Evolutionary conservation across 2,888 invertebrate genomes (phyloP).

Genomic region (Patella caerulea): DNA sequence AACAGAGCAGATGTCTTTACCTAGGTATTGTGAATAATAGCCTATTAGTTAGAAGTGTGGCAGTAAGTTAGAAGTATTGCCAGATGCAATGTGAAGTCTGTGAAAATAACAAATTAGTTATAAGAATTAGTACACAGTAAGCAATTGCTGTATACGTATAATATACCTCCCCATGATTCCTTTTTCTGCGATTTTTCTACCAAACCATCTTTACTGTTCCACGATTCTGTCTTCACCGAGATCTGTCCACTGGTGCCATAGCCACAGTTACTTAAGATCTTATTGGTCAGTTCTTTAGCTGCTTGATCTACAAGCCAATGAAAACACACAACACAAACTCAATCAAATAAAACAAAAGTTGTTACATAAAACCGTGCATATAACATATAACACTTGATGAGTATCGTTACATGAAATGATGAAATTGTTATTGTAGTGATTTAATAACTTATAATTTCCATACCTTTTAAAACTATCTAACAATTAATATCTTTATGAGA

Average conservation of each 20-base stretch:
- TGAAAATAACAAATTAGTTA: no score
- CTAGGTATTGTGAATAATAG: no score
- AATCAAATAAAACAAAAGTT: slow-evolving; percentile 13
- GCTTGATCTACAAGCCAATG: slow-evolving; percentile 47
- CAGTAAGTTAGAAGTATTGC: no score
- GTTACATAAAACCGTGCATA: neutral
- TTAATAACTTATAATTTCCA: no score
- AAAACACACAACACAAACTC: slow-evolving; percentile 4
- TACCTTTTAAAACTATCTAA: no score
- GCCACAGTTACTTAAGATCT: slow-evolving; percentile 49
- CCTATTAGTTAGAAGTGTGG: no score
- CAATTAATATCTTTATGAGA: no score
- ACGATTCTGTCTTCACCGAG: slow-evolving; percentile 62
- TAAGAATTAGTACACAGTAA: no score
- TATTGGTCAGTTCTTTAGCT: slow-evolving; percentile 51
- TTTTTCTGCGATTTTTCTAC: slow-evolving; percentile 60
- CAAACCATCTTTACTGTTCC: slow-evolving; percentile 62
- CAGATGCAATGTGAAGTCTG: no score
- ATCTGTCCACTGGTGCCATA: slow-evolving; percentile 57
- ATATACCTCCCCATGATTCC: slow-evolving; percentile 66
- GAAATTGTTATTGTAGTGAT: no score
- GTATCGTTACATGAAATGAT: no score
- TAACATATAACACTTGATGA: neutral
- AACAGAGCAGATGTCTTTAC: no score
- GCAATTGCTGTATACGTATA: neutral